A percentile compares a stretch with the other conserved stretches of the same genome.
Evolutionary conservation across 64 coral and sea anemone species (phyloP).

Genomic region (Montipora efflorescens): DNA sequence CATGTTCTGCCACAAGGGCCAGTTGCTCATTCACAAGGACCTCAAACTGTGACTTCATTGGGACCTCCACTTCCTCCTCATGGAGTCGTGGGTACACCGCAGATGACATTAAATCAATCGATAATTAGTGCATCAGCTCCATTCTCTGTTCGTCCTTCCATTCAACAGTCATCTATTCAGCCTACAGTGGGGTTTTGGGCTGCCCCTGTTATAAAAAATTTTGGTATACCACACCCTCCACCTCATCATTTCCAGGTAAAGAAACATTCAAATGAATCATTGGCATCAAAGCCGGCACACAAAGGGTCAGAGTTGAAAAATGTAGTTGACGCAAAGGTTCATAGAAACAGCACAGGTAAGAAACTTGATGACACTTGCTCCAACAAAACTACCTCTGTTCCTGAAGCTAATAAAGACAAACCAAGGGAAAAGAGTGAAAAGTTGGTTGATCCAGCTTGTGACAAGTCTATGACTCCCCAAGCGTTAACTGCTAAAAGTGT

Average conservation of each 20-base stretch:
- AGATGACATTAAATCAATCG: background rate
- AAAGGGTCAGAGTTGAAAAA: background rate
- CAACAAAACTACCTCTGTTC: background rate
- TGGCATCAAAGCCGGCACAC: background rate
- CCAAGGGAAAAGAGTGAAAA: background rate
- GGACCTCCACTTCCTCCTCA: background rate
- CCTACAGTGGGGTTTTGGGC: conserved; percentile 1
- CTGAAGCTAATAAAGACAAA: background rate
- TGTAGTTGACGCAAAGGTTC: background rate
- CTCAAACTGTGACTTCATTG: background rate
- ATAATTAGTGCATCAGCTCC: background rate
- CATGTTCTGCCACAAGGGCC: background rate
- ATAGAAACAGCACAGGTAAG: background rate
- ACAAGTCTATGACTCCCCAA: background rate
- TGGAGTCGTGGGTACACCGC: background rate
- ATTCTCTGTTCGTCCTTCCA: background rate
- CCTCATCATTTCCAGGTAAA: background rate
- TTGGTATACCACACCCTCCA: background rate
- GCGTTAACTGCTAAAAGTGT: background rate
- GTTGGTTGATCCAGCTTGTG: background rate
- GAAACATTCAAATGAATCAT: conserved; percentile 18
- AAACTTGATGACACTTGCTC: background rate
- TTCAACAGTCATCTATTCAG: background rate
- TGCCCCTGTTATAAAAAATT: background rate
- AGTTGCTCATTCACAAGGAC: background rate